Evolutionary conservation across 2,797 vertebrate species (phyloP).

Genomic region (Knipowitschia caucasica): DNA sequence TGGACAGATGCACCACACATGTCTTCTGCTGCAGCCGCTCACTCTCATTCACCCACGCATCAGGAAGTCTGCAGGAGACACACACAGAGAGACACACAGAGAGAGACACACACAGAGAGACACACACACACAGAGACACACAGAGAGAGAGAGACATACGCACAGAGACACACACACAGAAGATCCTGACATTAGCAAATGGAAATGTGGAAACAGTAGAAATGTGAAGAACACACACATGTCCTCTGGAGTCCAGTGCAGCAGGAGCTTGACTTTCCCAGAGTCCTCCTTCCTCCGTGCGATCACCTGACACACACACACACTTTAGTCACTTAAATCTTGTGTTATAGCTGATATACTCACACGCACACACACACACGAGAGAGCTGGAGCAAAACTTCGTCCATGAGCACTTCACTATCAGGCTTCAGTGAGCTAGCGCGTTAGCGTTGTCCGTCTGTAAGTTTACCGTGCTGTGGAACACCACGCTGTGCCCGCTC

Average conservation of each 20-base stretch:
- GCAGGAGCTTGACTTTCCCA: constrained; percentile 90
- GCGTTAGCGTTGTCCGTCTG: constrained; percentile 13
- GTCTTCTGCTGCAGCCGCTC: constrained; percentile 91
- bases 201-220: too few species aligned
- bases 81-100: constrained; percentile 17
- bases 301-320: constrained; percentile 77
- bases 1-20: constrained; percentile 92
- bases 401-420: too few species aligned
- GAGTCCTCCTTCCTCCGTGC: constrained; percentile 93
- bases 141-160: too few species aligned
- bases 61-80: constrained; percentile 80
- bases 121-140: too few species aligned
- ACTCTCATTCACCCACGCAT: constrained; percentile 94
- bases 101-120: too few species aligned
- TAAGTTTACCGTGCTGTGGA: constrained; percentile 87
- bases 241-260: constrained; percentile 95
- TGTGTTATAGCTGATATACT: too few species aligned
- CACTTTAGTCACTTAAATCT: too few species aligned
- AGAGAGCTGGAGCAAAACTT: too few species aligned
- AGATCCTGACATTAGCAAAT: too few species aligned
- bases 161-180: too few species aligned
- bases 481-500: constrained; percentile 94
- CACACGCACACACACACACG: too few species aligned
- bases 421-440: too few species aligned
- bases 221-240: constrained; percentile 77